Percentiles rank a stretch among this genome's conserved stretches.
These are phyloP conservation scores for Peromyscus eremicus DNA, from an alignment of 2,797 vertebrate species.

Conservation along the genomic window DNA sequence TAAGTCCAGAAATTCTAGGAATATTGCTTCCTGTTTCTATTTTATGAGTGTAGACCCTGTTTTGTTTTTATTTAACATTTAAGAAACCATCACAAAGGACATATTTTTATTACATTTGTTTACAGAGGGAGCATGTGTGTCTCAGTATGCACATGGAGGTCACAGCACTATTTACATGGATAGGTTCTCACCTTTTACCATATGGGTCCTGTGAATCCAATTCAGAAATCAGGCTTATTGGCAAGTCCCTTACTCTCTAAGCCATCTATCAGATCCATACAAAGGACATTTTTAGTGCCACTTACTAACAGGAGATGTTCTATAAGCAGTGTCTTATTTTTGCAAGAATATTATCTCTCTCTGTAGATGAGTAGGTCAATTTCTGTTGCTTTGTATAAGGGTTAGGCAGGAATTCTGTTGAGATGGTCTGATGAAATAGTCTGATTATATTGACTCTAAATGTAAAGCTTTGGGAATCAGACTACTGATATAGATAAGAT, in stretches of 20 bases:
- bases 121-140: not conserved
- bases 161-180: not conserved
- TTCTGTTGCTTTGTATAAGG: constrained; percentile 12
- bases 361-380: not conserved
- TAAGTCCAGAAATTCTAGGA: constrained; percentile 1
- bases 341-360: constrained; percentile 27
- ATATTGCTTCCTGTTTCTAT: constrained; percentile 48
- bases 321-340: not conserved
- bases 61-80: constrained; percentile 60
- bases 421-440: constrained; percentile 53
- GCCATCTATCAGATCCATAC: not conserved
- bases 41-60: not conserved
- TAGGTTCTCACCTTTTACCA: not conserved
- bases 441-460: constrained; percentile 14
- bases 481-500: not conserved
- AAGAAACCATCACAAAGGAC: constrained; percentile 35
- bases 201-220: not conserved
- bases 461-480: constrained; percentile 21
- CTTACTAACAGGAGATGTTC: not conserved
- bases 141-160: not conserved
- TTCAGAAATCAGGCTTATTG: not conserved
- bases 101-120: not conserved
- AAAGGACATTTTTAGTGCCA: constrained; percentile 50
- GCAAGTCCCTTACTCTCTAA: not conserved
- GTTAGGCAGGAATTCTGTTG: not conserved